Evolutionary conservation across 2,888 invertebrate genomes (phyloP).

Genomic region (Calephelis perditalis): DNA sequence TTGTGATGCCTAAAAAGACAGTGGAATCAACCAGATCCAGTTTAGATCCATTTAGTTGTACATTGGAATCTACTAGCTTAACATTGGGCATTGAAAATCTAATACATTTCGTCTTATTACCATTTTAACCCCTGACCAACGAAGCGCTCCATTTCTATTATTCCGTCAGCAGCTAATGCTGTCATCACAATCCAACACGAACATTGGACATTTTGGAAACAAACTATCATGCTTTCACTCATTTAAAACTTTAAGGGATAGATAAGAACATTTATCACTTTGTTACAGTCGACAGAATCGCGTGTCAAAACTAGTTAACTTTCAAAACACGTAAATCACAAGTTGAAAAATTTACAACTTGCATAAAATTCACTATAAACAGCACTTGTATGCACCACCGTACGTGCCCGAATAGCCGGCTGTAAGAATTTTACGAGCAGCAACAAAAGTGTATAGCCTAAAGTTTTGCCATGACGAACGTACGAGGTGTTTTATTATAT

Average conservation of each 20-base stretch:
- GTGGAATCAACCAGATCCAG: no score
- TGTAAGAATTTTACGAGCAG: constrained; percentile 17
- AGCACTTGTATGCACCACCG: constrained; percentile 14
- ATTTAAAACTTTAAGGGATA: not conserved
- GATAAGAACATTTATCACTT: constrained; percentile 1
- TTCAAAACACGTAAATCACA: constrained; percentile 6
- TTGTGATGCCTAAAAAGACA: no score
- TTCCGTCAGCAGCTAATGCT: no score
- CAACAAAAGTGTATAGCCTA: constrained; percentile 17
- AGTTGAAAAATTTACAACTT: constrained; percentile 15
- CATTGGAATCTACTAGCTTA: no score
- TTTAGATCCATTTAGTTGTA: no score
- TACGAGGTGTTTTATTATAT: constrained; percentile 10
- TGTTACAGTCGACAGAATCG: not conserved
- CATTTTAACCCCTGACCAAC: no score
- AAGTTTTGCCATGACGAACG: not conserved
- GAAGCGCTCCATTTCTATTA: no score
- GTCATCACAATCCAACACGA: no score
- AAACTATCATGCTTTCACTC: no score
- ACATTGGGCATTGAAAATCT: no score
- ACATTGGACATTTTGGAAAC: no score
- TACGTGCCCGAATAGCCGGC: constrained; percentile 10
- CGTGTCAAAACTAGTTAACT: constrained; percentile 10
- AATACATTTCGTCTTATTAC: no score
- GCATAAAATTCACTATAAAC: constrained; percentile 17